phyloP scores from a whole-genome alignment of 2,888 invertebrate species.

The Andrena fulva region DNA sequence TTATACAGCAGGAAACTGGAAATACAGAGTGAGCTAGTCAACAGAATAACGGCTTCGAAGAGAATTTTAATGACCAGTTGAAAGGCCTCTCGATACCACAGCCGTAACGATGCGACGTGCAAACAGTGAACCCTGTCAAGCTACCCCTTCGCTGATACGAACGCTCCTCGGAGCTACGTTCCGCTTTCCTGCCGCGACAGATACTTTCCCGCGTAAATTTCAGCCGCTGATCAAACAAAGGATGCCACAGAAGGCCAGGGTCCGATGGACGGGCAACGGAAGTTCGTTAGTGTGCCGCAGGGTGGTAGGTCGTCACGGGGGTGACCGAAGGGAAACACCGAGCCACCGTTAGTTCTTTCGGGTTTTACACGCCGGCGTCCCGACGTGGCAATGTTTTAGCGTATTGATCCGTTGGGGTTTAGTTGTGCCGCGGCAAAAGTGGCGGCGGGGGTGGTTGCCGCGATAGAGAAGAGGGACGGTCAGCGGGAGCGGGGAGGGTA shows the following conservation, averaged over 20 bases:
- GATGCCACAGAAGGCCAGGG: not conserved
- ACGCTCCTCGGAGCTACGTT: not conserved
- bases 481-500: constrained; percentile 70
- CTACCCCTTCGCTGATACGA: not conserved
- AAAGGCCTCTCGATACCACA: too few species aligned
- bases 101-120: not conserved
- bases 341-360: constrained; percentile 70
- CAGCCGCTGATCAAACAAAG: constrained; percentile 35
- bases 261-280: constrained; percentile 33
- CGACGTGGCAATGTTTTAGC: constrained; percentile 84
- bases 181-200: not conserved
- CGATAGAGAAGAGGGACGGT: constrained; percentile 65
- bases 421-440: constrained; percentile 76
- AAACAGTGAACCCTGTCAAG: constrained; percentile 8
- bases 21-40: too few species aligned
- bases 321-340: constrained; percentile 60
- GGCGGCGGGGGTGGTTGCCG: constrained; percentile 71
- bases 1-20: too few species aligned
- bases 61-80: too few species aligned
- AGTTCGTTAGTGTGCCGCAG: constrained; percentile 51
- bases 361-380: constrained; percentile 79
- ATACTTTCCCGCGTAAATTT: constrained; percentile 43
- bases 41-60: too few species aligned
- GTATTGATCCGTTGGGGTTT: constrained; percentile 83
- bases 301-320: constrained; percentile 18